phyloP scores from a whole-genome alignment of 2,797 vertebrate genomes.

The Pipistrellus nathusii region DNA sequence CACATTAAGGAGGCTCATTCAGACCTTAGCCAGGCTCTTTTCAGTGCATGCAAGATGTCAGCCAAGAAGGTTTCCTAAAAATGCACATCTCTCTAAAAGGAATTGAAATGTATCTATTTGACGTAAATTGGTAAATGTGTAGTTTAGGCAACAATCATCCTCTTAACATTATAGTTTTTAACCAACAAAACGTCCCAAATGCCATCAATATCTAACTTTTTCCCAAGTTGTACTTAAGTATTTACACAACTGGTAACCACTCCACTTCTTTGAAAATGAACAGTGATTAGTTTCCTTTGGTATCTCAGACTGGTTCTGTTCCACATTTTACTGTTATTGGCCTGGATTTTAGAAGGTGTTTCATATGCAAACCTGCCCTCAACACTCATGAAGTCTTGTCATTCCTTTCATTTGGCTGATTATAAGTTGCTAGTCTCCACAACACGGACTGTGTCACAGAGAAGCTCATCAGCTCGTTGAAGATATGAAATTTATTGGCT shows the following conservation, averaged over 20 bases:
- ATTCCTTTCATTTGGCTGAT: background rate
- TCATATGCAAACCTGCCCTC: background rate
- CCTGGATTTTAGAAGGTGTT: background rate
- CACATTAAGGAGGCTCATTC: background rate
- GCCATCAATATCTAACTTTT: background rate
- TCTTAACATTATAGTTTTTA: background rate
- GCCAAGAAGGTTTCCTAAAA: background rate
- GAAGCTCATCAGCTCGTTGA: background rate
- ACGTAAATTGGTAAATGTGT: background rate
- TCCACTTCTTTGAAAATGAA: background rate
- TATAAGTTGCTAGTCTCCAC: background rate
- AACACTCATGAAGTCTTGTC: background rate
- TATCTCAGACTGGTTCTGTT: background rate
- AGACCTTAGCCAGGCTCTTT: background rate
- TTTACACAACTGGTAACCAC: background rate
- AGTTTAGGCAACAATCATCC: background rate
- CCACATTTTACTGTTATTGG: background rate
- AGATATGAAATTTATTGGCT: background rate
- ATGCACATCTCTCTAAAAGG: background rate
- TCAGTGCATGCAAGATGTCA: background rate
- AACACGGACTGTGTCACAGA: background rate
- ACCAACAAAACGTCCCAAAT: background rate
- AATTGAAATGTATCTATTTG: background rate
- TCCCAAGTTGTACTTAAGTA: background rate
- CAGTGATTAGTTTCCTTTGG: background rate